Base-by-base conservation (phyloP, 2,113 vertebrate species). In the Mormyrus iriodes region DNA sequence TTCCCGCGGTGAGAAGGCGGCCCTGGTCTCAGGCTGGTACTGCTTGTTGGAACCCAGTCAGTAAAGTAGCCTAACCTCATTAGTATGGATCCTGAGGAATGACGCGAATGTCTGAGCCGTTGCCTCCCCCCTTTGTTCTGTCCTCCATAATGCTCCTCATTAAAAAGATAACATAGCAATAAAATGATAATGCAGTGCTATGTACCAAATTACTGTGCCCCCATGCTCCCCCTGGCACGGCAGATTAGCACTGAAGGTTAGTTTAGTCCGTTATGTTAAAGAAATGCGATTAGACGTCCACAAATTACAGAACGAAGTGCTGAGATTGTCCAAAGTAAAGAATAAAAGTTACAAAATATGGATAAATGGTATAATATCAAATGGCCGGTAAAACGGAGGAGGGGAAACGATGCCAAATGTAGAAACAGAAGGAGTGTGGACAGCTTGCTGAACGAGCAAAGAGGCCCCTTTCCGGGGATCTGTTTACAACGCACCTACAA, bases 81-180 rank as follows among this genome's bases (percentile, higher is more conserved):
- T 87, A 76, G 90, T 90, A 85, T 88, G 91, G 90, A 90, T 88
- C 84, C 86, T 76, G 51, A 58, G 87, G 53, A 91, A 88, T 42
- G 13, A 89, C 31, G 9, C 19, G 13, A 84, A 39, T 46, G 79
- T 52, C 91, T 6, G 6, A 84, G 83, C 85, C 55, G 8, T n/a
- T 35, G 9, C 79, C 49, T 61, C 52, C 90, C 69, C 86, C 89
- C 88, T 92, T 88, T 65, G 69, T 87, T 89, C 76, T 35, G 52
- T 89, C 69, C 19, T 55, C 65, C 87, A 84, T 90, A 90, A 90
- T 88, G 88, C 89, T 85, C 76, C 90, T 88, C 90, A 91, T 93
- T 93, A 89, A 82, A 52, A 89, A 92, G 91, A 92, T 92, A 92
- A 91, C 91, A 52, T 65, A 12, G 84, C 91, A 86, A 65, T 86